Conservation (phyloP, 2,888 invertebrate genomes). For the Sycophila texana region DNA sequence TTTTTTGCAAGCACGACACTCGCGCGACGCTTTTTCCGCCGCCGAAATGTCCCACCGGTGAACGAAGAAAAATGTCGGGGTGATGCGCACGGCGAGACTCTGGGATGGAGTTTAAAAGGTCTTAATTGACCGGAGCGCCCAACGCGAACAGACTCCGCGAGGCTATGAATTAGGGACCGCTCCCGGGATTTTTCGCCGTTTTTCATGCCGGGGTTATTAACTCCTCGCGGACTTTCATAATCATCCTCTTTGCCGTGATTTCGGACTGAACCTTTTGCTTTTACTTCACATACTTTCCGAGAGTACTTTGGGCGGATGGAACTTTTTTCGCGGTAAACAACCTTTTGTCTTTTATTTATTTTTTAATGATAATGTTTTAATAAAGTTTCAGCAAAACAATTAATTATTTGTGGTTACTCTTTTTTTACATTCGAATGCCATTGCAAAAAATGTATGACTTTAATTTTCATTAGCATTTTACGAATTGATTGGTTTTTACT, state of each 20-base stretch:
- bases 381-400: too few species aligned
- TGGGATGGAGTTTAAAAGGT: slow-evolving; percentile 29
- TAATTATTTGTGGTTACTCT: too few species aligned
- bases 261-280: neutral
- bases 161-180: slow-evolving; percentile 19
- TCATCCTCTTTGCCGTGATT: slow-evolving; percentile 5
- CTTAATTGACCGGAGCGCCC: slow-evolving; percentile 43
- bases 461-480: too few species aligned
- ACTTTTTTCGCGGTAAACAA: too few species aligned
- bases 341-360: too few species aligned
- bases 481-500: too few species aligned
- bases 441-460: too few species aligned
- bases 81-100: neutral
- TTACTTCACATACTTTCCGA: neutral
- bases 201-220: slow-evolving; percentile 6
- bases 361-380: too few species aligned
- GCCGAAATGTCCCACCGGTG: neutral
- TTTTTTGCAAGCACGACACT: too few species aligned
- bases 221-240: slow-evolving; percentile 29
- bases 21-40: neutral
- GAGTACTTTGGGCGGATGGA: too few species aligned
- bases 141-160: neutral
- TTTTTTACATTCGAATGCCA: too few species aligned
- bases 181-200: neutral
- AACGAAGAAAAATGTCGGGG: slow-evolving; percentile 29